Evolutionary conservation across 2,888 invertebrate species (phyloP).

Genomic region (Dromius quadrimaculatus): DNA sequence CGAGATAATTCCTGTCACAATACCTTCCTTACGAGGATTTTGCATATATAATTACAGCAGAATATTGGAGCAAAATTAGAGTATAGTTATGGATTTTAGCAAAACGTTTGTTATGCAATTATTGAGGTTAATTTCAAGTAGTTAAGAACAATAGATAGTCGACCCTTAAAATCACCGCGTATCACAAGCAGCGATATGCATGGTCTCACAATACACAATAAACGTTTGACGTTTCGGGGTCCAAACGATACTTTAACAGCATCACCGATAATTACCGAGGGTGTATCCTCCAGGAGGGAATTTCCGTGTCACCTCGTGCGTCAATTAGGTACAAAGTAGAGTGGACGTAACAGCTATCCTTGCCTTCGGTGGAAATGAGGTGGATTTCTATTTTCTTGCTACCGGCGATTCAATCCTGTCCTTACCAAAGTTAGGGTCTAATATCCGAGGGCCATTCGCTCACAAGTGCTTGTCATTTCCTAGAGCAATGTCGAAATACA

Average conservation of each 20-base stretch:
- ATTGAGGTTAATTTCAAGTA: constrained; percentile 2
- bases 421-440: constrained; percentile 19
- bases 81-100: too few species aligned
- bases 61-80: too few species aligned
- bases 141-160: constrained; percentile 11
- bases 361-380: neutral
- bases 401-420: neutral
- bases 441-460: constrained; percentile 40
- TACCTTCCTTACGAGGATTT: too few species aligned
- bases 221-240: constrained; percentile 47
- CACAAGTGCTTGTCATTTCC: constrained; percentile 47
- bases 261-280: constrained; percentile 41
- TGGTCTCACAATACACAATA: constrained; percentile 48
- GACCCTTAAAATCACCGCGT: constrained; percentile 26
- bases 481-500: constrained; percentile 42
- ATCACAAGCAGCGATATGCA: constrained; percentile 19
- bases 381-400: neutral
- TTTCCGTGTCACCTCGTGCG: constrained; percentile 45
- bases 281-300: constrained; percentile 20
- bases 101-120: constrained; percentile 1
- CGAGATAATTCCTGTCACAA: too few species aligned
- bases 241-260: constrained; percentile 40
- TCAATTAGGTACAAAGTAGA: too few species aligned
- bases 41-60: too few species aligned
- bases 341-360: neutral